Conservation (phyloP, 1,140 invertebrate genomes). For the Physella acuta region DNA sequence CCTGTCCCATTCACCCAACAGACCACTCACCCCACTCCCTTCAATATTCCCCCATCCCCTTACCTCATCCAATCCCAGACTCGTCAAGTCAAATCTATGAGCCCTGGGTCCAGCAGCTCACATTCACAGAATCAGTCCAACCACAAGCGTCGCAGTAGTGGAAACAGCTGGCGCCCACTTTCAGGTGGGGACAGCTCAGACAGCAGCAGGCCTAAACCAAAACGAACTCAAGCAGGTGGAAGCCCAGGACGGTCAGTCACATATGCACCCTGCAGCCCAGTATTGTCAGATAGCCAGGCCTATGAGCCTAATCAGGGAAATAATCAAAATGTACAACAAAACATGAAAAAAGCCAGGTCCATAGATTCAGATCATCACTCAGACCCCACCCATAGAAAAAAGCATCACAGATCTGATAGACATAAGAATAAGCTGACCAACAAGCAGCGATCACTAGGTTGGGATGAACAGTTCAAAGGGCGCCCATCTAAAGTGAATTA, state of each 20-base stretch:
- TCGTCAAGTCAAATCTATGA: conserved; percentile 26
- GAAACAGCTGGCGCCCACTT: conserved; percentile 25
- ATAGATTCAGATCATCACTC: conserved; percentile 55
- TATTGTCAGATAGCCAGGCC: conserved; percentile 26
- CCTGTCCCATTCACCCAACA: conserved; percentile 5
- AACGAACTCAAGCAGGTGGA: background rate
- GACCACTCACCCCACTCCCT: conserved; percentile 13
- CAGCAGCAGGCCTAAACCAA: conserved; percentile 34
- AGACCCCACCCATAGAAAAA: conserved; percentile 46
- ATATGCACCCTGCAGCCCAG: conserved; percentile 17
- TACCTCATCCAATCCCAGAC: conserved; percentile 25
- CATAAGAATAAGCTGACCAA: conserved; percentile 34
- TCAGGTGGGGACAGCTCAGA: conserved; percentile 45
- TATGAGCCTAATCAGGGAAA: conserved; percentile 21
- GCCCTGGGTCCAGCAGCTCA: conserved; percentile 30
- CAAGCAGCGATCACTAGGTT: conserved; percentile 48
- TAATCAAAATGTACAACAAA: conserved; percentile 48
- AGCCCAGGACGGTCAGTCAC: conserved; percentile 13
- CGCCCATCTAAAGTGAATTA: conserved; percentile 45
- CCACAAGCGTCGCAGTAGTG: conserved; percentile 28
- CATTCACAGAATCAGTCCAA: conserved; percentile 24
- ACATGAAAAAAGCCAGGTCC: conserved; percentile 32
- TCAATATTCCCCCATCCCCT: conserved; percentile 29
- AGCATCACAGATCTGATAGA: conserved; percentile 35
- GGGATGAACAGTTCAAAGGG: conserved; percentile 49